These are phyloP conservation scores for Megatriorchis doriae DNA, from an alignment of 2,113 vertebrate genomes.

Conservation along the genomic window DNA sequence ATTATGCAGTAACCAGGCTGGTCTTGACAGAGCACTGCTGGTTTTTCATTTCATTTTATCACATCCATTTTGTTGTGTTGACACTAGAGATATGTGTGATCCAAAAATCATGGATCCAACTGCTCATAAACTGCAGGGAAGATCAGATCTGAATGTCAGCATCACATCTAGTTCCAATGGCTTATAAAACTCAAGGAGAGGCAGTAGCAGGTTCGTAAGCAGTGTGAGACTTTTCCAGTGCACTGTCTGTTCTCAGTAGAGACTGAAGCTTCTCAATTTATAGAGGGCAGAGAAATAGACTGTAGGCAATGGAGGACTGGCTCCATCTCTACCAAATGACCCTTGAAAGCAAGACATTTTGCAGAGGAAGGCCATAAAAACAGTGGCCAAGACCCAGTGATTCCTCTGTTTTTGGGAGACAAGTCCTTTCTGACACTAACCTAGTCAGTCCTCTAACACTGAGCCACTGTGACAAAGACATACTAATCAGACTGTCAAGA, in stretches of 20 bases:
- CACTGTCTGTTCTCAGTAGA: background rate
- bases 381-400: accelerated
- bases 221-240: background rate
- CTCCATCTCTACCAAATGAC: background rate
- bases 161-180: background rate
- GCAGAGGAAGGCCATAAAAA: background rate
- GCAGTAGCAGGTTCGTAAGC: background rate
- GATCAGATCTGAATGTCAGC: background rate
- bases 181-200: background rate
- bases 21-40: conserved; percentile 3
- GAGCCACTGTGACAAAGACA: background rate
- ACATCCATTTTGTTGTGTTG: background rate
- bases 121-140: background rate
- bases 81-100: background rate
- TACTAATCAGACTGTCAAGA: background rate
- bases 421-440: background rate
- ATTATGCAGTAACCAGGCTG: background rate
- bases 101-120: background rate
- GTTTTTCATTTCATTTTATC: background rate
- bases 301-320: background rate
- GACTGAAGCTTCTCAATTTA: background rate
- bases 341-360: background rate
- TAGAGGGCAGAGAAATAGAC: background rate
- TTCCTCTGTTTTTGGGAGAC: background rate
- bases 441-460: background rate